Evolutionary conservation across 2,888 invertebrate species (phyloP).

Genomic region (Xestia rhomboidea): DNA sequence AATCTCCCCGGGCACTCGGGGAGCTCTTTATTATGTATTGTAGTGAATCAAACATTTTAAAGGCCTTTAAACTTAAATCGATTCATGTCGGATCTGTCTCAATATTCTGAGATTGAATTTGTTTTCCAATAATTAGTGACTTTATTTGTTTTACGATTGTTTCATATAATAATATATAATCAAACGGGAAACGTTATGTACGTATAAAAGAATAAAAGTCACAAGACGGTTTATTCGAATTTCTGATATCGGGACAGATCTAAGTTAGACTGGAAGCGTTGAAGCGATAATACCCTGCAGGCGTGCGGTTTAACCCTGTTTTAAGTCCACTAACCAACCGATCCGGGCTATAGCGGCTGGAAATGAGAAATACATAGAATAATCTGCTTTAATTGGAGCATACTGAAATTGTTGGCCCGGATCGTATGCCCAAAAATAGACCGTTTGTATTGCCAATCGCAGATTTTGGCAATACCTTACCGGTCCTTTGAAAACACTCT

Average conservation of each 20-base stretch:
- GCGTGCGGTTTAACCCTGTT: conserved; percentile 31
- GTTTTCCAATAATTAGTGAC: background rate
- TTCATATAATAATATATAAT: background rate
- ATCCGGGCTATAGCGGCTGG: conserved; percentile 25
- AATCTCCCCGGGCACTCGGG: background rate
- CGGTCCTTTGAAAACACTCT: conserved; percentile 29
- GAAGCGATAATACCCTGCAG: conserved; percentile 28
- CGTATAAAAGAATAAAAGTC: background rate
- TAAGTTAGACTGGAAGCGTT: conserved; percentile 31
- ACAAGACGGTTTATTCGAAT: background rate
- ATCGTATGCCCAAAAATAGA: conserved; percentile 40
- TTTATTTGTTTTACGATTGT: conserved; percentile 1
- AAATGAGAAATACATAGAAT: conserved; percentile 47
- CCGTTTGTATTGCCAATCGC: conserved; percentile 28
- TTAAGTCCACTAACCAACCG: conserved; percentile 33
- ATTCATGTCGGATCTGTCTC: background rate
- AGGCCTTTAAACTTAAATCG: conserved; percentile 14
- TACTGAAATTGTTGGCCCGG: conserved; percentile 31
- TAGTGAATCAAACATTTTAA: conserved; percentile 31
- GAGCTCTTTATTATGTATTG: conserved; percentile 20
- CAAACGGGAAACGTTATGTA: background rate
- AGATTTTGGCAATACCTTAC: conserved; percentile 24
- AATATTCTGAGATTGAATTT: conserved; percentile 7
- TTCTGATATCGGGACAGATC: conserved; percentile 13
- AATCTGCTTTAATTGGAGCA: conserved; percentile 45